Evolutionary conservation across 1,140 invertebrate genomes (phyloP), one percentile per base, ranked within the genome.

Genomic region (Lepidostoma basale): DNA sequence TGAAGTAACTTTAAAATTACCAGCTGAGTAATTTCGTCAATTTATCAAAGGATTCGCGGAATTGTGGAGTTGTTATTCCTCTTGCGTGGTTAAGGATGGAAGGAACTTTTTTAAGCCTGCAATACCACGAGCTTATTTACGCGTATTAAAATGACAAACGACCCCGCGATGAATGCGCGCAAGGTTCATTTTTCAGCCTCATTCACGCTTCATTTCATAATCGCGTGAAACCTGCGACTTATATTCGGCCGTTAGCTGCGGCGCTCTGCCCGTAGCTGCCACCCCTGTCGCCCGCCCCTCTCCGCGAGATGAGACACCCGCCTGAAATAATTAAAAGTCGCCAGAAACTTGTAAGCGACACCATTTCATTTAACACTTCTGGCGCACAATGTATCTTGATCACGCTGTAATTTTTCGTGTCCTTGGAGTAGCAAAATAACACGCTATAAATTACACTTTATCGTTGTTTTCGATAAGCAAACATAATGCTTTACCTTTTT

Each of bases 401-500:
- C n/a, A n/a, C n/a, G n/a, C n/a, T n/a, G n/a, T n/a, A n/a, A n/a
- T n/a, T n/a, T n/a, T n/a, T n/a, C n/a, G n/a, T n/a, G n/a, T n/a
- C n/a, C n/a, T n/a, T n/a, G n/a, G n/a, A n/a, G n/a, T n/a, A n/a
- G n/a, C n/a, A n/a, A n/a, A n/a, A n/a, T n/a, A n/a, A n/a, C n/a
- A n/a, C n/a, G n/a, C n/a, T n/a, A n/a, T n/a, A n/a, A n/a, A n/a
- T n/a, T n/a, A n/a, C n/a, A n/a, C n/a, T n/a, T n/a, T n/a, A n/a
- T n/a, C n/a, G n/a, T 36, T 36, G n/a, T 36, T n/a, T 8, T 36
- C 33, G 6, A 36, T 36, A 36, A 36, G n/a, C 33, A 36, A 36
- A 36, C 6, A 36, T 36, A 36, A 36, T 36, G 20, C n/a, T 52
- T 75, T 65, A 81, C 90, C 75, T 87, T 88, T 74, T 89, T 85